Evolutionary conservation across 1,140 invertebrate genomes (phyloP).

Genomic region (Pristionchus pacificus): DNA sequence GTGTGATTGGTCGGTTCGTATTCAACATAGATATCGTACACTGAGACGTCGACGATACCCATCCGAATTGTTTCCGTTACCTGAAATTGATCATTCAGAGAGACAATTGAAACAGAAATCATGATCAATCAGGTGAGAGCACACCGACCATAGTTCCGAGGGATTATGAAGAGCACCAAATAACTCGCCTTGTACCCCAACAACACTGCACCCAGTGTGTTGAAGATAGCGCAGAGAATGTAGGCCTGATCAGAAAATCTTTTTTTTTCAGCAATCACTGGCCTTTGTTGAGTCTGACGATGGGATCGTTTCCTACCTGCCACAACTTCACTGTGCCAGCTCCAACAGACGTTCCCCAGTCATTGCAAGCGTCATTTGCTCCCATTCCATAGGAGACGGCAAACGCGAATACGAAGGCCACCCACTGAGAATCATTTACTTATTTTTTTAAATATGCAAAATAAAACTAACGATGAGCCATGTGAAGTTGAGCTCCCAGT

Average conservation of each 20-base stretch:
- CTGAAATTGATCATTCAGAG: conserved; percentile 11
- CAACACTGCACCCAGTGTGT: conserved; percentile 25
- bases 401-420: conserved; percentile 32
- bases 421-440: neutral
- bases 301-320: conserved; percentile 3
- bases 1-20: conserved; percentile 11
- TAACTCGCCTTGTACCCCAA: conserved; percentile 15
- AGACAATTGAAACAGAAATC: no score
- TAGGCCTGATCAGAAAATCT: conserved; percentile 11
- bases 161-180: no score
- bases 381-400: conserved; percentile 34
- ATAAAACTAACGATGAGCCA: conserved; percentile 22
- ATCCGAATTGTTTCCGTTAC: conserved; percentile 42
- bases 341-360: conserved; percentile 30
- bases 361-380: conserved; percentile 30
- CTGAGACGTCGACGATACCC: conserved; percentile 35
- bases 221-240: conserved; percentile 29
- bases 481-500: conserved; percentile 29
- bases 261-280: neutral
- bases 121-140: no score
- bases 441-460: neutral
- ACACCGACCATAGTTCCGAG: no score
- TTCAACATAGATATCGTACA: conserved; percentile 36
- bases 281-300: neutral
- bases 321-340: conserved; percentile 30